Conservation (phyloP, 1,140 invertebrate species). For the Bombus breviceps region DNA sequence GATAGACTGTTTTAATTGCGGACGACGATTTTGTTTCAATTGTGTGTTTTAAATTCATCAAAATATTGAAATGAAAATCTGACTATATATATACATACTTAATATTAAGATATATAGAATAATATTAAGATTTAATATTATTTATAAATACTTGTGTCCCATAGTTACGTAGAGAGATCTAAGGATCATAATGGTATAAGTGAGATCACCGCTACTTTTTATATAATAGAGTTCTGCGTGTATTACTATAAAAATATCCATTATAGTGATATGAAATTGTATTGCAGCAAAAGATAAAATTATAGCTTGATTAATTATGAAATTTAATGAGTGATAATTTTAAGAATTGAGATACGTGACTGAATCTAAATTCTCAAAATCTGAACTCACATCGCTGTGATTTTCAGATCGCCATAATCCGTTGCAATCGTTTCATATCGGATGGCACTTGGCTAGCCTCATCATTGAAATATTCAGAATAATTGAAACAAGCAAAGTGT, state of each 20-base stretch:
- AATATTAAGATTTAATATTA: background rate
- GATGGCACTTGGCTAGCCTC: background rate
- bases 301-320: background rate
- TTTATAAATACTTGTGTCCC: background rate
- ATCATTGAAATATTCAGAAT: background rate
- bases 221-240: no score
- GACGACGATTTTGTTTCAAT: background rate
- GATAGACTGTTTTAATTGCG: background rate
- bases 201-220: no score
- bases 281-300: background rate
- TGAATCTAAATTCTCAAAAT: background rate
- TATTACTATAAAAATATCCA: background rate
- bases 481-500: no score
- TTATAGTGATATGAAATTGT: background rate
- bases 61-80: background rate
- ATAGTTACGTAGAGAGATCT: no score
- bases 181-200: no score
- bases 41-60: background rate
- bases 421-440: no score
- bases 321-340: no score
- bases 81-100: no score
- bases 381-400: background rate
- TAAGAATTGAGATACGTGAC: background rate
- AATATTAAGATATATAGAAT: no score
- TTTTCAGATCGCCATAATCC: no score